Evolutionary conservation across 2,113 vertebrate species (phyloP), one percentile per base, ranked within the genome.

Genomic region (Perca flavescens): DNA sequence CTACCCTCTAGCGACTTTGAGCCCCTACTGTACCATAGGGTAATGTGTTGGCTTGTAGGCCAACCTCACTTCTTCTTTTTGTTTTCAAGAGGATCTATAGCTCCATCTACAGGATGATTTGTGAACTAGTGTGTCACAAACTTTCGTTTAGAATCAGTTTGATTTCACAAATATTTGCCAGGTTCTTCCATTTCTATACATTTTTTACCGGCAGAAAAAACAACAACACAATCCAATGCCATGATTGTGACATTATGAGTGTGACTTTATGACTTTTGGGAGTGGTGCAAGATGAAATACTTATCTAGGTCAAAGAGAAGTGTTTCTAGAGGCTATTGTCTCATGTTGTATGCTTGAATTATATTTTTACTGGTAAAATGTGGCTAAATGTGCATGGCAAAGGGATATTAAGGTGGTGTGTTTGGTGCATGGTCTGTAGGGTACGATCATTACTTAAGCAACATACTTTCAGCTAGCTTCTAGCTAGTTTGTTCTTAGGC

Each of bases 1-100:
- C 93, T 90, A 25, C 92, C 91, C 91, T 82, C 91, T 94, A 84
- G 89, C 22, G 92, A 80, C 68, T 72, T 40, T 17, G n/a, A 25
- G 57, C 13, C 49, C 25, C 17, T 31, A 71, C 50, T 74, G 77
- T 60, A 52, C 15, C 16, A 15, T 12, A 21, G n/a, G 1, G 8
- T 3, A 5, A 21, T 17, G 46, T 31, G 57, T 21, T 0, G 0
- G 53, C 57, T 66, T 25, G 63, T 22, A 76, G 34, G 65, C 57
- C 40, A 34, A 53, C 25, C 50, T 53, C 15, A 28, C 25, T 0
- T 3, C 28, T 22, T 25, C 13, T 22, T 47, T 50, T 22, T 34
- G 10, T 34, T 57, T 22, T 64, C 34, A 61, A 16, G 43, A 81
- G 47, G 50, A 22, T 43, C 54, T 77, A 21, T 47, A 74, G 70